Conservation (phyloP, 2,797 vertebrate species). For the Dipus sagitta region DNA sequence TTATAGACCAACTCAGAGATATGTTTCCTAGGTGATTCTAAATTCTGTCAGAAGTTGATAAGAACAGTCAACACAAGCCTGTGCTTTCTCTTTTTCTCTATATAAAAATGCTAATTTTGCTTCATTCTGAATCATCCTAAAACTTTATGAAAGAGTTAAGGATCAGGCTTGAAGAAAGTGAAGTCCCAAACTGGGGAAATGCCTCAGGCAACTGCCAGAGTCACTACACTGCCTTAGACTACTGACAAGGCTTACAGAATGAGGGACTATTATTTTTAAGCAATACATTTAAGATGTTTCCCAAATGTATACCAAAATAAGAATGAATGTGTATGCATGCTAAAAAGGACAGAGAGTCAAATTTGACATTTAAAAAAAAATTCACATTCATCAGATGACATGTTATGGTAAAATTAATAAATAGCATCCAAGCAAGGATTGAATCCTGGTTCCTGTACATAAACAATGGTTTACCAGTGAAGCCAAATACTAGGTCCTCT, state of each 20-base stretch:
- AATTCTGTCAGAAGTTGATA: not conserved
- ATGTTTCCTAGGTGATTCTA: not conserved
- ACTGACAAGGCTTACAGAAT: not conserved
- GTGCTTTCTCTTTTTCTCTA: no score
- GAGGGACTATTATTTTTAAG: not conserved
- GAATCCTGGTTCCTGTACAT: not conserved
- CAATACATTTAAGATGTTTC: not conserved
- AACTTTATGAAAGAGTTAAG: not conserved
- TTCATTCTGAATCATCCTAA: not conserved
- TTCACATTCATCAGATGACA: not conserved
- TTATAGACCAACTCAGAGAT: not conserved
- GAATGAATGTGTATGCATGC: not conserved
- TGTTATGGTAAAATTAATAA: slow-evolving; percentile 21
- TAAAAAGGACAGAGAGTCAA: not conserved
- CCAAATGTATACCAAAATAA: not conserved
- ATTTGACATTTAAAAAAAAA: not conserved
- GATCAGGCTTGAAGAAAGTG: not conserved
- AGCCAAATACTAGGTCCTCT: not conserved
- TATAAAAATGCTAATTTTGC: not conserved
- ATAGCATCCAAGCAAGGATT: not conserved
- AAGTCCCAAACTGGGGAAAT: not conserved
- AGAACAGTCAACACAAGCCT: not conserved
- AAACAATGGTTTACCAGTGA: not conserved
- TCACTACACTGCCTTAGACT: not conserved
- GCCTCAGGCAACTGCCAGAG: not conserved